Evolutionary conservation across 2,888 invertebrate species (phyloP).

Genomic region (Chloroclysta siterata): DNA sequence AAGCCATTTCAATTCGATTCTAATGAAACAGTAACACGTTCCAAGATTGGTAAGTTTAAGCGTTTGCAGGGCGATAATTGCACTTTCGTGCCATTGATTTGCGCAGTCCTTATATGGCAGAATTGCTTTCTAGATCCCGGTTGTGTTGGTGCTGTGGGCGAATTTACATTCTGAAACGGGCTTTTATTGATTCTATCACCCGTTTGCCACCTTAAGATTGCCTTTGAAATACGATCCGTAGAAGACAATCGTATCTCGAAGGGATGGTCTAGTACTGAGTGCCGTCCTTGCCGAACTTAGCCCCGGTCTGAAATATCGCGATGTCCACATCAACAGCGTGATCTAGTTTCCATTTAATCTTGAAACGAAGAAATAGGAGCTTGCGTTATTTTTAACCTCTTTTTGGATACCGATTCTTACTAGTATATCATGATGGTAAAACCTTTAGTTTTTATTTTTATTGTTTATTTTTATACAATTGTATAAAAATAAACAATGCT

Average conservation of each 20-base stretch:
- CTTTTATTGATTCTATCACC: conserved; percentile 22
- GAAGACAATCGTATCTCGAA: conserved; percentile 43
- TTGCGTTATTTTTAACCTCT: too few relatives aligned
- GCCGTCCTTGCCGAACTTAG: conserved; percentile 55
- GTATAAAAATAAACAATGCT: too few relatives aligned
- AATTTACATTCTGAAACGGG: conserved; percentile 36
- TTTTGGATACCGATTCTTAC: too few relatives aligned
- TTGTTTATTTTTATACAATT: too few relatives aligned
- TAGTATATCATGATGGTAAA: too few relatives aligned
- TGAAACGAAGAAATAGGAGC: too few relatives aligned
- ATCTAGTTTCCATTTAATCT: too few relatives aligned
- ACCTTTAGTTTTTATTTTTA: too few relatives aligned
- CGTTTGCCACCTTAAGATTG: conserved; percentile 28
- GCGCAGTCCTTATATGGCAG: conserved; percentile 36
- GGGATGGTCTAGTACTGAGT: conserved; percentile 41
- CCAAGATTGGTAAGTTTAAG: conserved; percentile 55
- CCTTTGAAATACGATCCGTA: conserved; percentile 35
- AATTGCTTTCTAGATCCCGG: conserved; percentile 39
- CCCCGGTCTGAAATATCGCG: too few relatives aligned
- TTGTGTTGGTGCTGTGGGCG: conserved; percentile 22
- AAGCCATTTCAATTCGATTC: conserved; percentile 56
- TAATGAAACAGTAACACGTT: conserved; percentile 47
- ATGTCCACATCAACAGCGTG: too few relatives aligned
- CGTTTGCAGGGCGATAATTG: conserved; percentile 55
- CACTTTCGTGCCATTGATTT: conserved; percentile 51